Evolutionary conservation across 2,888 invertebrate species (phyloP).

Genomic region (Ophraella communa): DNA sequence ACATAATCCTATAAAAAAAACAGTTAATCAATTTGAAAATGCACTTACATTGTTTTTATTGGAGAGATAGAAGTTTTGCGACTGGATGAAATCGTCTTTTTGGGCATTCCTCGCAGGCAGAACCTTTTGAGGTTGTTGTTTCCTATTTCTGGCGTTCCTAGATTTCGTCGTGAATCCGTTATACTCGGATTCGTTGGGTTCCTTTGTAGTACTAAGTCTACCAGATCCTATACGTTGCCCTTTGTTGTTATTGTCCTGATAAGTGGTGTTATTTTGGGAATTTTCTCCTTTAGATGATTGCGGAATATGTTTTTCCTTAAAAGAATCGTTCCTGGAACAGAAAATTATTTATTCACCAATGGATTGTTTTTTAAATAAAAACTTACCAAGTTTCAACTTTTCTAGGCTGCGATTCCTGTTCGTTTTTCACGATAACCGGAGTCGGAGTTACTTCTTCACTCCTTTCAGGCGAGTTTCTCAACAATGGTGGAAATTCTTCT

Average conservation of each 20-base stretch:
- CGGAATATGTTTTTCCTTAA: slow-evolving; percentile 10
- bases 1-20: too few species aligned
- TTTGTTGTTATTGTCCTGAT: slow-evolving; percentile 32
- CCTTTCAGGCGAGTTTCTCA: slow-evolving; percentile 27
- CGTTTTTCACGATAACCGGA: slow-evolving; percentile 23
- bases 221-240: slow-evolving; percentile 32
- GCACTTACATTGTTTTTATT: slow-evolving; percentile 43
- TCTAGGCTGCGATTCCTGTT: slow-evolving; percentile 13
- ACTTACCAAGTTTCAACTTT: slow-evolving; percentile 33
- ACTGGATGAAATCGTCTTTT: slow-evolving; percentile 47
- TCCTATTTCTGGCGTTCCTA: slow-evolving; percentile 31
- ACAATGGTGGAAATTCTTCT: slow-evolving; percentile 50
- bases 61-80: slow-evolving; percentile 58
- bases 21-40: too few species aligned
- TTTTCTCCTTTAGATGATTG: slow-evolving; percentile 26
- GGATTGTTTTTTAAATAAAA: background rate
- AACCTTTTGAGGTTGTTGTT: slow-evolving; percentile 7
- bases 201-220: slow-evolving; percentile 49
- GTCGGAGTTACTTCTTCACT: slow-evolving; percentile 7
- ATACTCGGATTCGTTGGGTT: slow-evolving; percentile 56
- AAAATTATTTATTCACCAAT: background rate
- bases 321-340: slow-evolving; percentile 25
- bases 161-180: slow-evolving; percentile 56
- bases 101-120: slow-evolving; percentile 21
- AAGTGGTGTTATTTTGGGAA: slow-evolving; percentile 13